These are phyloP conservation scores for Henicopernis longicauda DNA, from an alignment of 2,113 vertebrate genomes.

Conservation along the genomic window DNA sequence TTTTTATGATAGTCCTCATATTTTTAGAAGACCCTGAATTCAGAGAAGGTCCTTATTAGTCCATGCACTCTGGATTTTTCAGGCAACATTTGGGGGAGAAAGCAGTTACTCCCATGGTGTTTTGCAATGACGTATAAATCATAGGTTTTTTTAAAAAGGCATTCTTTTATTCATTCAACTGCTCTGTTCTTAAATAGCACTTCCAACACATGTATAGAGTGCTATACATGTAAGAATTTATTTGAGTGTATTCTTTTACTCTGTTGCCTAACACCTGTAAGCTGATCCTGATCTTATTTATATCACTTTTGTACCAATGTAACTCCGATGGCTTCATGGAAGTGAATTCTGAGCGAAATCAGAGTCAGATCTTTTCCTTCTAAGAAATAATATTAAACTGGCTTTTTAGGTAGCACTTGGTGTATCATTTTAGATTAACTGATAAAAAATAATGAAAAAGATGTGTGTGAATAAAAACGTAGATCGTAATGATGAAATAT, in stretches of 20 bases:
- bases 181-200: neutral
- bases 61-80: conserved; percentile 6
- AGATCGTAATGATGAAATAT: neutral
- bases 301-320: neutral
- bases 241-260: neutral
- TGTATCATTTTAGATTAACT: conserved; percentile 51
- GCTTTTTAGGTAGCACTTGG: conserved; percentile 45
- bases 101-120: neutral
- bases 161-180: conserved; percentile 3
- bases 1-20: conserved; percentile 23
- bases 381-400: conserved; percentile 26
- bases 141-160: neutral
- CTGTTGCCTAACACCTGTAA: neutral
- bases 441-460: conserved; percentile 53
- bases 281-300: conserved; percentile 1
- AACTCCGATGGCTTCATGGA: neutral
- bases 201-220: neutral
- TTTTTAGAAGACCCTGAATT: conserved; percentile 53
- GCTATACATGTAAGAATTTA: neutral
- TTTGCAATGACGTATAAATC: conserved; percentile 12
- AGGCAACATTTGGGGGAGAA: conserved; percentile 39
- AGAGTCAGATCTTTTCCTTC: neutral
- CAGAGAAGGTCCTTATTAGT: conserved; percentile 23
- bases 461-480: conserved; percentile 3
- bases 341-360: neutral